Evolutionary conservation across 1,140 invertebrate genomes (phyloP).

Genomic region (Trialeurodes vaporariorum): DNA sequence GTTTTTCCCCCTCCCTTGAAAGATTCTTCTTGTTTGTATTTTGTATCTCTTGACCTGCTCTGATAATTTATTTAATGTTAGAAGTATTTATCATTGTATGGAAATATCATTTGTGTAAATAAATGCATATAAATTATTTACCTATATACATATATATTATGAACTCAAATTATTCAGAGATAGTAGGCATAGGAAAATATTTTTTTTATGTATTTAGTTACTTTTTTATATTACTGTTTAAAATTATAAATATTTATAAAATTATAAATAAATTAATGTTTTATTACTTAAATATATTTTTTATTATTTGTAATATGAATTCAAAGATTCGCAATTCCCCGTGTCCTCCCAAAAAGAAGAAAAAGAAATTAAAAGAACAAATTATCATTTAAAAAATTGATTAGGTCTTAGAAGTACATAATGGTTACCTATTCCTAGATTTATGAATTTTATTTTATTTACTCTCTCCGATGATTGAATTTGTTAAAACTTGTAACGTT

Average conservation of each 20-base stretch:
- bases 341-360: neutral
- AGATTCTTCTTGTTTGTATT: neutral
- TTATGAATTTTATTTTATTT: neutral
- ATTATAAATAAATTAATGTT: neutral
- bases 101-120: neutral
- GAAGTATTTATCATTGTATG: neutral
- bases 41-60: neutral
- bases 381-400: neutral
- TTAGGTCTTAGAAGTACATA: neutral
- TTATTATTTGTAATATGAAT: neutral
- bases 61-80: neutral
- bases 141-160: neutral
- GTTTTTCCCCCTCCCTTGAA: neutral
- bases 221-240: neutral
- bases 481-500: neutral
- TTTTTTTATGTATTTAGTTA: constrained; percentile 1
- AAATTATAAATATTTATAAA: neutral
- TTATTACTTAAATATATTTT: constrained; percentile 1
- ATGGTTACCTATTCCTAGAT: neutral
- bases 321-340: neutral
- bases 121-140: neutral
- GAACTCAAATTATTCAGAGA: neutral
- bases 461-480: neutral
- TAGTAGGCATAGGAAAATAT: neutral
- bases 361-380: too few species aligned